These are phyloP conservation scores for Bombus superbus DNA, from an alignment of 1,140 invertebrate species.

Conservation along the genomic window DNA sequence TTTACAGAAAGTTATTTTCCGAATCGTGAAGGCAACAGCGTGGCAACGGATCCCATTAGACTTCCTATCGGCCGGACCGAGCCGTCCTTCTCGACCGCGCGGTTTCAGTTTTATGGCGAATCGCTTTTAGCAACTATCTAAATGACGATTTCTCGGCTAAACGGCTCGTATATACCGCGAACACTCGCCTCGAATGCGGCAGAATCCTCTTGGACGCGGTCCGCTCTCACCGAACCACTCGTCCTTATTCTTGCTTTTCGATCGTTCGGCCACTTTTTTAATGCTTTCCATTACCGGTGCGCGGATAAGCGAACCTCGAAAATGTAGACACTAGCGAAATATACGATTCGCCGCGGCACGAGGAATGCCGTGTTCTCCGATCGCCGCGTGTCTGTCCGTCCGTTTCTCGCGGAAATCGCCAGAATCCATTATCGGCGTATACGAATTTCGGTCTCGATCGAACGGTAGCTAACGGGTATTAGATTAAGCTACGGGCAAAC, in stretches of 20 bases:
- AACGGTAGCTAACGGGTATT: background rate
- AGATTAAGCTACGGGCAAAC: background rate
- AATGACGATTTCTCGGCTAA: slow-evolving; percentile 76
- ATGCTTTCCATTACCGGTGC: slow-evolving; percentile 64
- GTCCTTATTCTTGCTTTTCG: slow-evolving; percentile 49
- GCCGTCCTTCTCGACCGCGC: slow-evolving; percentile 40
- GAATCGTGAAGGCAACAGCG: background rate
- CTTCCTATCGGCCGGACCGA: slow-evolving; percentile 68
- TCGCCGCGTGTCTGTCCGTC: background rate
- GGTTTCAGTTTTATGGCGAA: slow-evolving; percentile 79
- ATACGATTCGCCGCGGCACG: slow-evolving; percentile 13
- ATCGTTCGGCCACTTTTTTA: slow-evolving; percentile 60
- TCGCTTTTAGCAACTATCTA: slow-evolving; percentile 81
- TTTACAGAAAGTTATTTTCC: slow-evolving; percentile 62
- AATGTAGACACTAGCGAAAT: slow-evolving; percentile 66
- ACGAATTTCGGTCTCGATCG: background rate
- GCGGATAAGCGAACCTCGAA: slow-evolving; percentile 61
- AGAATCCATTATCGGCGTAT: too few relatives aligned
- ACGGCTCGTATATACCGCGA: slow-evolving; percentile 56
- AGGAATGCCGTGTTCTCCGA: background rate
- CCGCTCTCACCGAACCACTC: slow-evolving; percentile 2
- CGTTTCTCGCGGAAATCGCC: background rate
- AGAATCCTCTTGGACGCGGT: slow-evolving; percentile 1
- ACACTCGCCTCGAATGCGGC: background rate
- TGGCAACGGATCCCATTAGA: slow-evolving; percentile 68